phyloP scores from a whole-genome alignment of 2,888 invertebrate genomes.

The Metalampra italica region DNA sequence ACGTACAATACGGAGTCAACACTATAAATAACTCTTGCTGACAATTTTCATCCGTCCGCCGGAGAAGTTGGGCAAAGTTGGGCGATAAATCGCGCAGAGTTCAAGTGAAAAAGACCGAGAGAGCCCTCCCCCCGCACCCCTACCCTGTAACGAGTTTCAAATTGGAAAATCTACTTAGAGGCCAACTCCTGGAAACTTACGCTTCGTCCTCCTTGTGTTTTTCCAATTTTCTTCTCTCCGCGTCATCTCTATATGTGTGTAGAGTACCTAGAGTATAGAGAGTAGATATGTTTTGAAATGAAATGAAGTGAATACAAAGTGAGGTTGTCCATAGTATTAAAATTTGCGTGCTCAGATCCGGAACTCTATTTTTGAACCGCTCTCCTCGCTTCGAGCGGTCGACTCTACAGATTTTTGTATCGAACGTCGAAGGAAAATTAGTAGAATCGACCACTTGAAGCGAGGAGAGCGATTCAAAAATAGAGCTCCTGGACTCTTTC shows the following conservation, averaged over 20 bases:
- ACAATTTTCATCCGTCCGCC: slow-evolving; percentile 50
- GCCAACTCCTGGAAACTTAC: slow-evolving; percentile 24
- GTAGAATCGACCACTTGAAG: too few relatives aligned
- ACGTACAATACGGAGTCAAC: neutral
- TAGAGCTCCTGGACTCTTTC: too few relatives aligned
- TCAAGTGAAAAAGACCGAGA: slow-evolving; percentile 56
- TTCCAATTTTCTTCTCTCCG: slow-evolving; percentile 35
- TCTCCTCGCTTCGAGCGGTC: too few relatives aligned
- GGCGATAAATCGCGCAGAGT: slow-evolving; percentile 53
- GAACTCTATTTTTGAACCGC: too few relatives aligned
- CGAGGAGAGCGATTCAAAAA: too few relatives aligned
- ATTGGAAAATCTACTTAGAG: slow-evolving; percentile 66
- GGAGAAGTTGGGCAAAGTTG: slow-evolving; percentile 30
- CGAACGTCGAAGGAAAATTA: too few relatives aligned
- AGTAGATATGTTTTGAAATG: too few relatives aligned
- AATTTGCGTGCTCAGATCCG: too few relatives aligned
- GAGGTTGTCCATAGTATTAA: too few relatives aligned
- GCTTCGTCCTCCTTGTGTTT: slow-evolving; percentile 29
- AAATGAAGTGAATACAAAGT: too few relatives aligned
- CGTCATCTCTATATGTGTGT: neutral
- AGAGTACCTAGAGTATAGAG: too few relatives aligned
- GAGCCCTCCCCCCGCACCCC: slow-evolving; percentile 16
- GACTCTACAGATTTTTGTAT: too few relatives aligned
- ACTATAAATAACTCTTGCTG: slow-evolving; percentile 45
- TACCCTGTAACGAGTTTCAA: slow-evolving; percentile 51